These are phyloP conservation scores for Aphaenogaster floridana DNA, from an alignment of 1,140 invertebrate genomes.

Conservation along the genomic window DNA sequence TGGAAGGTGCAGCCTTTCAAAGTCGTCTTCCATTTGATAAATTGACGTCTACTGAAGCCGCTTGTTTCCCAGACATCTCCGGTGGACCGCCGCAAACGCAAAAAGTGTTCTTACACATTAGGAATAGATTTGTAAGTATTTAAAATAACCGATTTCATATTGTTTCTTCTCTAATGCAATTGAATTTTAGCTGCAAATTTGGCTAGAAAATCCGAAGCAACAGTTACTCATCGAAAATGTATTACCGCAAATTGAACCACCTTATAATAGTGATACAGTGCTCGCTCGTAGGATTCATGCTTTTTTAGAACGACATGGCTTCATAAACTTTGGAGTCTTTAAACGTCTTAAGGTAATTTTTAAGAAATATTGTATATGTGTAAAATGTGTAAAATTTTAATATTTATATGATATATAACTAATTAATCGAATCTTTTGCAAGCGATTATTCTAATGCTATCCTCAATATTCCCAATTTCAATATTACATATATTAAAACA, in stretches of 20 bases:
- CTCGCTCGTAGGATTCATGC: conserved; percentile 95
- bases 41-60: conserved; percentile 97
- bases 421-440: background rate
- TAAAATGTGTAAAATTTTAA: conserved; percentile 43
- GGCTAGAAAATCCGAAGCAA: conserved; percentile 98
- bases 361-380: conserved; percentile 28
- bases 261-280: conserved; percentile 96
- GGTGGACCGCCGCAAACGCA: conserved; percentile 93
- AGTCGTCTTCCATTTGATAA: conserved; percentile 98
- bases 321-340: conserved; percentile 99
- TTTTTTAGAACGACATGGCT: conserved; percentile 98
- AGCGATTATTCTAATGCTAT: background rate
- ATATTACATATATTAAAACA: background rate
- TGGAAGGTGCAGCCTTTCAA: conserved; percentile 97
- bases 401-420: background rate
- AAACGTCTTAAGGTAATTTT: conserved; percentile 91
- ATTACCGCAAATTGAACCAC: conserved; percentile 94
- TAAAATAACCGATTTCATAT: background rate
- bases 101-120: conserved; percentile 96
- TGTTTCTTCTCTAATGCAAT: background rate
- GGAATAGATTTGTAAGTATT: conserved; percentile 93
- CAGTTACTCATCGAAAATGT: conserved; percentile 95
- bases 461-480: background rate
- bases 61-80: conserved; percentile 97
- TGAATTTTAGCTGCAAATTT: conserved; percentile 93